phyloP scores from a whole-genome alignment of 2,797 vertebrate genomes.

The Stomatorhinus walkeri region DNA sequence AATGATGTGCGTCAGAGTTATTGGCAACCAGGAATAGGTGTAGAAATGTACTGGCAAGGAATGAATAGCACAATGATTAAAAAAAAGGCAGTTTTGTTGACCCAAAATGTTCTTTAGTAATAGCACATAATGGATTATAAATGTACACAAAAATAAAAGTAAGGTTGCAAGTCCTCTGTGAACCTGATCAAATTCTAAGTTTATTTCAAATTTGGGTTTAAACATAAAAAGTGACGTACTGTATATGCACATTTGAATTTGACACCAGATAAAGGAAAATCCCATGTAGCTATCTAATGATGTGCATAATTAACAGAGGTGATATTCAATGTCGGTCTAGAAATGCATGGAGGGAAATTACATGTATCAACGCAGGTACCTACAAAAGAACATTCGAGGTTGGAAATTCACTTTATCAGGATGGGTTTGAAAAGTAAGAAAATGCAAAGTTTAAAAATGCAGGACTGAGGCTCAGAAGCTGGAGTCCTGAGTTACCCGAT shows the following conservation, averaged over 20 bases:
- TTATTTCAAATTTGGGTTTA: background rate
- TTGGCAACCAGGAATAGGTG: background rate
- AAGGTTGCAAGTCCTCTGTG: background rate
- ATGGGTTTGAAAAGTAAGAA: background rate
- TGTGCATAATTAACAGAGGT: background rate
- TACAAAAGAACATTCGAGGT: background rate
- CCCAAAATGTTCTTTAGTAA: background rate
- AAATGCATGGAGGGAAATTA: background rate
- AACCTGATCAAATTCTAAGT: background rate
- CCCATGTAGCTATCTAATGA: background rate
- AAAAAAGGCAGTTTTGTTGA: background rate
- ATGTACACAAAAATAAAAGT: background rate
- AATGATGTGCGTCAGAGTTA: background rate
- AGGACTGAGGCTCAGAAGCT: background rate
- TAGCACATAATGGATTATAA: background rate
- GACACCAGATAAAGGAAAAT: background rate
- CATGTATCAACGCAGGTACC: background rate
- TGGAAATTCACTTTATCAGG: background rate
- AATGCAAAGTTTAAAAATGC: background rate
- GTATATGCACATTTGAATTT: background rate
- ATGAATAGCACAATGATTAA: background rate
- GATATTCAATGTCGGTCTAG: background rate
- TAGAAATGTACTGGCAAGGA: conserved; percentile 7
- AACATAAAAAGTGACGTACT: background rate
- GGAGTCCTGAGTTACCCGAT: background rate